Percentiles rank a stretch among this genome's conserved stretches.
phyloP scores from a whole-genome alignment of 2,888 invertebrate species.

The Trachelus iudaicus region DNA sequence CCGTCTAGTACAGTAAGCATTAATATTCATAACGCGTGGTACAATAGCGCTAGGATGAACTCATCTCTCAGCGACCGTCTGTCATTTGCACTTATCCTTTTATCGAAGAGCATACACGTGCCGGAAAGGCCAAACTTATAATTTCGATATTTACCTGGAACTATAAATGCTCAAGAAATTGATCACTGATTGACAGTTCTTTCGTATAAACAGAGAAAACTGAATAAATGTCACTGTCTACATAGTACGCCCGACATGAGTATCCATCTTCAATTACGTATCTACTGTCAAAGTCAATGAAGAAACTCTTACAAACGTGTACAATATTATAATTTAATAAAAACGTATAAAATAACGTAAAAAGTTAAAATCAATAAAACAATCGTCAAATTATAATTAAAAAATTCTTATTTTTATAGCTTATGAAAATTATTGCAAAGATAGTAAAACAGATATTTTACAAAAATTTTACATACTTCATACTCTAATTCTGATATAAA shows the following conservation, averaged over 20 bases:
- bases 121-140: background rate
- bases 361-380: background rate
- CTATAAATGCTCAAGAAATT: background rate
- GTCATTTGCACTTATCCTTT: background rate
- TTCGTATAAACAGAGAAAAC: background rate
- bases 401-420: background rate
- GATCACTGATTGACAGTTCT: background rate
- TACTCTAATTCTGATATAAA: background rate
- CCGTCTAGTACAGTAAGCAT: background rate
- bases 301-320: background rate
- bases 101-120: background rate
- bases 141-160: background rate
- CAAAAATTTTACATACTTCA: background rate
- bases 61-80: background rate
- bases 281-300: conserved; percentile 18
- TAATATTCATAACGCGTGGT: conserved; percentile 2
- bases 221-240: conserved; percentile 16
- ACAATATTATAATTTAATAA: background rate
- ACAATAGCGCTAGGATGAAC: background rate
- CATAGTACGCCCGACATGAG: conserved; percentile 27
- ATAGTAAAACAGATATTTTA: background rate
- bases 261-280: conserved; percentile 31
- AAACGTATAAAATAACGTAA: background rate
- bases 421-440: background rate
- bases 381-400: background rate